phyloP scores from a whole-genome alignment of 2,888 invertebrate species.

The Melipona beecheii region DNA sequence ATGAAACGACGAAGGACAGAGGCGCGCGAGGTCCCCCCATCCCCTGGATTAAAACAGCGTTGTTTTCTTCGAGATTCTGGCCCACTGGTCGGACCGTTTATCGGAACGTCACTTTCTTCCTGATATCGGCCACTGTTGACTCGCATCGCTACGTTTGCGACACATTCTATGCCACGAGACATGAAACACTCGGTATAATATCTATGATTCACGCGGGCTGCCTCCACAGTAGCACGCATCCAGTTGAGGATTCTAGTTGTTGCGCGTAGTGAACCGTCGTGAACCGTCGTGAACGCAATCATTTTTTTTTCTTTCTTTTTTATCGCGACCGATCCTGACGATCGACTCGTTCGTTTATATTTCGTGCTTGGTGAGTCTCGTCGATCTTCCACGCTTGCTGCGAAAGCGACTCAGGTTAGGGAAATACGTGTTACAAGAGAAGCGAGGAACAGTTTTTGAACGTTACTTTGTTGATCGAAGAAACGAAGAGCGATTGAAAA shows the following conservation, averaged over 20 bases:
- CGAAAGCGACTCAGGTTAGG: no score
- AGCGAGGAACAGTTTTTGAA: no score
- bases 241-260: slow-evolving; percentile 16
- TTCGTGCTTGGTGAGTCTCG: no score
- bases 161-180: not conserved
- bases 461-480: no score
- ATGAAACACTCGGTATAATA: slow-evolving; percentile 25
- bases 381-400: no score
- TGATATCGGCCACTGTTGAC: slow-evolving; percentile 15
- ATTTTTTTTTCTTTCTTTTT: not conserved
- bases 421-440: no score
- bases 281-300: not conserved
- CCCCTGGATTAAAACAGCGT: not conserved
- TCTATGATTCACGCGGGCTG: slow-evolving; percentile 32
- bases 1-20: not conserved
- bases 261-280: not conserved
- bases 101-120: slow-evolving; percentile 29
- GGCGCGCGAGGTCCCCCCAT: not conserved
- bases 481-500: no score
- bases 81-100: not conserved
- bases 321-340: not conserved
- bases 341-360: not conserved
- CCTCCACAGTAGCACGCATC: slow-evolving; percentile 8
- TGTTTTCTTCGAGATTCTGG: slow-evolving; percentile 24
- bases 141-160: not conserved